Base-by-base conservation (phyloP, 2,113 vertebrate species). In the human region DNA sequence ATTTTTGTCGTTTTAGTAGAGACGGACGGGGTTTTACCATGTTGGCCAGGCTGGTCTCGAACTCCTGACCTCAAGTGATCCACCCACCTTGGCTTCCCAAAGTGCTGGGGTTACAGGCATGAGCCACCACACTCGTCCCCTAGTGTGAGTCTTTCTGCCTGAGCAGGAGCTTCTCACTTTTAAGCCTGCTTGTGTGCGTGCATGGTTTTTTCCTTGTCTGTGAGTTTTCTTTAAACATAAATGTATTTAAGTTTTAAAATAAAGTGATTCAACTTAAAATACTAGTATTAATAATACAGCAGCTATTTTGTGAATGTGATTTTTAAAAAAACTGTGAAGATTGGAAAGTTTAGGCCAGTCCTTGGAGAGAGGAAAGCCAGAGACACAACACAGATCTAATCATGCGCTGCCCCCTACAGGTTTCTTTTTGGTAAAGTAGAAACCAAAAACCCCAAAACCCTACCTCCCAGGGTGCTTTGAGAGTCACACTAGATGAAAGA, bases 231-330 rank as follows among this genome's bases (percentile, higher is more conserved):
- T 89, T 72, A 55, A 96, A 68, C 75, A 50, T 57, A 64, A 52
- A 12, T 66, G 14, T 52, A 30, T 87, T 86, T 94, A 52, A 35
- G 12, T 96, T 90, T 95, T 68, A 6, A 94, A 96, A 70, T 88
- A 40, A 88, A 3, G 40, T 55, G 40, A 64, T 75, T 89, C 23
- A 84, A 57, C 22, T 78, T 90, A 90, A 88, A 78, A 66, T 93
- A 25, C 55, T 32, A 89, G 61, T 64, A 30, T 64, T 64, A 64
- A 27, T 86, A 61, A n/a, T 78, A 57, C 30, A 22, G 11, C 45
- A 79, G 48, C 70, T 94, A 64, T 85, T 94, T 80, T 91, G 27
- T 93, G 82, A 83, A 22, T 90, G 17, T 94, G 75, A 30, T 16
- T 5, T 64, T 64, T 64, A 0, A 35, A 52, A 72, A 92, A 64